A percentile compares a stretch with the other conserved stretches of the same genome.
These are phyloP conservation scores for Yasuhikotakia modesta DNA, from an alignment of 2,797 vertebrate species.

Conservation along the genomic window DNA sequence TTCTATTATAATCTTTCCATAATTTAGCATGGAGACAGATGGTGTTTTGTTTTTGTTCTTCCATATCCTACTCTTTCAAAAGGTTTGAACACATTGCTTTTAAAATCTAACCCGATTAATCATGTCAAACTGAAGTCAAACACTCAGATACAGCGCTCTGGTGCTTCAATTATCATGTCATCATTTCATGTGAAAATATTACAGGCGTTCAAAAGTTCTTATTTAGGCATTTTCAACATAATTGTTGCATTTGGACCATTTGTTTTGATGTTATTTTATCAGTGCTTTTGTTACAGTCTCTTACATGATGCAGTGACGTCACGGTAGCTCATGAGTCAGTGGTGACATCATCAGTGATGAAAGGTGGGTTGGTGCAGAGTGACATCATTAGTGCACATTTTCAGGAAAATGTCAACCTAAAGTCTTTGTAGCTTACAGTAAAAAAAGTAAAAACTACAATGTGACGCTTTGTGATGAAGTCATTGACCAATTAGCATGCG, in stretches of 20 bases:
- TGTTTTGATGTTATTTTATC: not conserved
- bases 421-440: too few species aligned
- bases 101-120: not conserved
- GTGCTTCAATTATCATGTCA: conserved; percentile 4
- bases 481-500: not conserved
- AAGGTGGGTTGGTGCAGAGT: not conserved
- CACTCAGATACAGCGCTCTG: not conserved
- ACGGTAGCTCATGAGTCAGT: not conserved
- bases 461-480: not conserved
- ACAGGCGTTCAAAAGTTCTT: conserved; percentile 2
- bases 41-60: conserved; percentile 27
- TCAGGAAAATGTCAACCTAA: not conserved
- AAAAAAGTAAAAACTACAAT: too few species aligned
- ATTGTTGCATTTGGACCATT: not conserved
- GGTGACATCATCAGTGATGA: too few species aligned
- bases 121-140: not conserved
- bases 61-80: not conserved
- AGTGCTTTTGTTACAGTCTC: not conserved
- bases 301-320: not conserved
- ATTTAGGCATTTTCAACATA: too few species aligned
- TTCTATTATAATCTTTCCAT: conserved; percentile 3
- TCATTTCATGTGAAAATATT: too few species aligned
- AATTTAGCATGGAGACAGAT: conserved; percentile 30
- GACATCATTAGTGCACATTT: not conserved
- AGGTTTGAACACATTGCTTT: not conserved